Base-by-base conservation (phyloP, 2,888 invertebrate genomes). In the Carterocephalus palaemon region DNA sequence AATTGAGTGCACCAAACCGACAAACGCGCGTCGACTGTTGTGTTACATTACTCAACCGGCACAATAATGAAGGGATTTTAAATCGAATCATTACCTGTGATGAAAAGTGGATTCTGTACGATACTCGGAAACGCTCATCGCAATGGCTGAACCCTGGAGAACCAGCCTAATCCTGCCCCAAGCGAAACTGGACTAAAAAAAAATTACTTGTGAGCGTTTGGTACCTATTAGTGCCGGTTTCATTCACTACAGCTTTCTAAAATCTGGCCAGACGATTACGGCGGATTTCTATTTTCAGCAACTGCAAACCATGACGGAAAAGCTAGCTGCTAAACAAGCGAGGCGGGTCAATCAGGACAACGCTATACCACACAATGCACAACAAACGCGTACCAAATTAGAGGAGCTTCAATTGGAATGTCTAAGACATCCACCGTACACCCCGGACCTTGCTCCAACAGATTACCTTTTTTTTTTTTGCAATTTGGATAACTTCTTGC, bases 61-160 rank as follows among this genome's bases (percentile, higher is more conserved):
- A 32, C 26, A 12, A 26, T 2, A 26, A 2, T 5, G 31, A 31
- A 17, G 17, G 9, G 3, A 17, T 17, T 31, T 17, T 17, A 8
- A 31, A 31, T 31, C 17, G 9, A 9, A 8, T 31, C 17, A 7
- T 31, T 17, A 31, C 17, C 2, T 31, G 31, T 17, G 31, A 20
- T 33, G 20, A 54, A 48, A 52, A 52, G 23, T 55, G 43, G 41
- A 52, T 51, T 28, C 32, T 51, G 17, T 45, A 45, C 31, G 31
- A 46, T 38, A 42, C 32, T 49, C 46, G 47, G 37, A 57, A 54
- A 42, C 12, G 50, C 47, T 51, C 48, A 47, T 51, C 51, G 31
- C 53, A 54, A 45, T 56, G 47, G 53, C 53, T 65, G 62, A 60
- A 48, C 60, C 64, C 39, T 31, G 61, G 64, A 57, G 39, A 53